Base-by-base conservation (phyloP, 1,140 invertebrate genomes). In the Dermatophagoides farinae region DNA sequence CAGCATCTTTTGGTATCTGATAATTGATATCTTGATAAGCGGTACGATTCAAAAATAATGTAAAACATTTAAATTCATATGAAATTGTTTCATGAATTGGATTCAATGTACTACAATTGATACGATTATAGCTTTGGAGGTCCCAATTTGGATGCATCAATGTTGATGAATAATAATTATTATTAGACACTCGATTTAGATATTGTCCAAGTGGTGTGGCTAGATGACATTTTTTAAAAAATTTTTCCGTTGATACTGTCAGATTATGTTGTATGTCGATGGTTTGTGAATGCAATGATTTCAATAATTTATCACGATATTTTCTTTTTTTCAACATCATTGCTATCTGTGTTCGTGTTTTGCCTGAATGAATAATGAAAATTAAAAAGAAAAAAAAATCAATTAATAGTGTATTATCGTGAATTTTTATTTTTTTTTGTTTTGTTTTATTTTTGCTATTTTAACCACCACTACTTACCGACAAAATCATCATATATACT, bases 1-100 rank as follows among this genome's bases (percentile, higher is more conserved):
- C 53, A n/a, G 25, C 53, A 44, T 55, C 53, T 44, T 55, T 55
- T 11, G 53, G 53, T 41, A 55, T 55, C 25, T 55, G 31, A 44
- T 55, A 39, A 44, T 55, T 55, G 25, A 14, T 18, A 44, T 55
- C 53, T 5, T 12, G 10, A 20, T n/a, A 12, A 11, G 23, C 11
- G 25, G 53, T 55, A 12, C n/a, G 16, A 55, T 44, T 55, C 4
- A 25, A 23, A 44, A 55, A 55, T n/a, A 55, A 25, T 16, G 53
- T 55, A 25, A 55, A 55, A 25, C 53, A 55, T 25, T 55, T 55
- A 55, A 55, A 55, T 12, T 55, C 53, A 23, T 12, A 20, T 11
- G 38, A 41, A 44, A 55, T 55, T 1, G 53, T 55, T 25, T 55
- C 53, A 12, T 25, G 2, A 16, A 55, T 44, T 18, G 53, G 53